phyloP scores from a whole-genome alignment of 2,797 vertebrate species.

The Melanotaenia nigrans region DNA sequence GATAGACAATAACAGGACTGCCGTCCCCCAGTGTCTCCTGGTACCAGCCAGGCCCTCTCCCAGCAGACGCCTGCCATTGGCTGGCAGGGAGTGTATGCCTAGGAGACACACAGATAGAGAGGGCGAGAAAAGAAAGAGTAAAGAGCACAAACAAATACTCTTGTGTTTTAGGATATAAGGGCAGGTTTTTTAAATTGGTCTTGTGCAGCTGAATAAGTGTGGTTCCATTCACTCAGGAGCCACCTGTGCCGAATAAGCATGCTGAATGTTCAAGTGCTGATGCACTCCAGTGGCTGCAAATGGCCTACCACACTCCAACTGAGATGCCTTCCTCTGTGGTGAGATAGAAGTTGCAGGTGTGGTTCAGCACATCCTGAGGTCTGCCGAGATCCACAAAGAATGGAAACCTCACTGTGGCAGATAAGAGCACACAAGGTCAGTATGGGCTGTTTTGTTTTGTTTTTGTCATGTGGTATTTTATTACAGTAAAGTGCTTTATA shows the following conservation, averaged over 20 bases:
- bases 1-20: conserved; percentile 84
- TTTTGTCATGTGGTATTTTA: not conserved
- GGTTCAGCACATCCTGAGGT: conserved; percentile 77
- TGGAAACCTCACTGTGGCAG: conserved; percentile 76
- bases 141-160: conserved; percentile 24
- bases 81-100: conserved; percentile 86
- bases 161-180: conserved; percentile 5
- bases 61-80: conserved; percentile 77
- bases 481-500: not conserved
- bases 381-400: conserved; percentile 77
- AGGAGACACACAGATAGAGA: conserved; percentile 40
- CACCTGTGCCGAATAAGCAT: conserved; percentile 21
- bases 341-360: conserved; percentile 86
- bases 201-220: conserved; percentile 20
- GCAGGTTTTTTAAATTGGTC: conserved; percentile 13
- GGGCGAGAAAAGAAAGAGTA: conserved; percentile 1
- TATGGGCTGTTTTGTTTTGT: not conserved
- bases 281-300: conserved; percentile 12
- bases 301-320: conserved; percentile 84
- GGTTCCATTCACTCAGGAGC: conserved; percentile 18
- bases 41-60: conserved; percentile 81
- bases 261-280: conserved; percentile 1
- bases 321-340: conserved; percentile 76
- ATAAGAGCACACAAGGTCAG: conserved; percentile 50
- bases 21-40: conserved; percentile 79